Base-by-base conservation (phyloP, 2,113 vertebrate species). In the Anser cygnoides region DNA sequence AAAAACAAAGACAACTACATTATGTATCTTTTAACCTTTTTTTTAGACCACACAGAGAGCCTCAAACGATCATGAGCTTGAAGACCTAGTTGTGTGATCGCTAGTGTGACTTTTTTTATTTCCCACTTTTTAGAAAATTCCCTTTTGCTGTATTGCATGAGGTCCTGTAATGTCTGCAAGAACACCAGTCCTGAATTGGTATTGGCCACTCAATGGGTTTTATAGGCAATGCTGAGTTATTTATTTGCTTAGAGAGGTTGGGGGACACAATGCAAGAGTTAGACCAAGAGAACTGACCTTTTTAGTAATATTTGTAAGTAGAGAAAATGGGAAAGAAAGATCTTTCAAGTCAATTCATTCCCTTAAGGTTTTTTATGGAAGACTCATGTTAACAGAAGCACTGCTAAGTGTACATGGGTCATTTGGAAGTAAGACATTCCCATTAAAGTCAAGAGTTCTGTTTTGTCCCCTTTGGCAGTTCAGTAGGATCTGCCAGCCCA, bases 21-120 rank as follows among this genome's bases (percentile, higher is more conserved):
- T 67, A 90, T 66, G 95, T 97, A 96, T 95, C 97, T 95, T 91
- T 87, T 86, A 95, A 97, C 94, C 65, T 88, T 95, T 87, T 95
- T 93, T 97, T 83, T 80, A 89, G 90, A 94, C 94, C 91, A 65
- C 59, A 89, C 77, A 92, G 57, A 84, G 76, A 89, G 96, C 96
- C 90, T 96, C 85, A 93, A 61, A 84, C 25, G 94, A 78, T 89
- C 85, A 54, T 93, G 21, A 92, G 91, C 95, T 91, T 93, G 83
- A 95, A 87, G 66, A 91, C 63, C 81, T 91, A 89, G 54, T 70
- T 92, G 81, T 87, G 90, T 85, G 95, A 96, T 95, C 52, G 33
- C 75, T 91, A 50, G 84, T 26, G 81, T 95, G 96, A 95, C 29
- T 31, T 91, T 93, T 93, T 89, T 89, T 79, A 81, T 75, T 71